These are phyloP conservation scores for Nettapus auritus DNA, from an alignment of 2,113 vertebrate species.

Conservation along the genomic window DNA sequence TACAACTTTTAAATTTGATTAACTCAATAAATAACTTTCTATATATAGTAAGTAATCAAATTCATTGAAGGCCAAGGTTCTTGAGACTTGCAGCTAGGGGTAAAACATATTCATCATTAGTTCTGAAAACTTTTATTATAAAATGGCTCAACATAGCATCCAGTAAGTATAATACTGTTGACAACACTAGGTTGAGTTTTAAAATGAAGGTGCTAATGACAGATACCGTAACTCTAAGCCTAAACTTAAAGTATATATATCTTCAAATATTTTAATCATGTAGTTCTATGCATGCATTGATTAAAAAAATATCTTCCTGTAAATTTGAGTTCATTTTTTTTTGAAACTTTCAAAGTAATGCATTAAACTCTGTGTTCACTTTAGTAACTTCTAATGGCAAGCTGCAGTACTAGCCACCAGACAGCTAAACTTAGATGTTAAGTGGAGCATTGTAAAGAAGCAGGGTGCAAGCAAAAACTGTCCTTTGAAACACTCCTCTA, in stretches of 20 bases:
- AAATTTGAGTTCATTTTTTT: background rate
- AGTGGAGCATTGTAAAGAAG: background rate
- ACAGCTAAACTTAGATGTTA: background rate
- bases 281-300: background rate
- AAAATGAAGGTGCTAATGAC: background rate
- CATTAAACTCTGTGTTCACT: background rate
- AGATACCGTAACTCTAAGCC: background rate
- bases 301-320: background rate
- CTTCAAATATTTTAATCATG: background rate
- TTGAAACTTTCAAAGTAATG: background rate
- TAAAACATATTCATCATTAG: background rate
- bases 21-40: background rate
- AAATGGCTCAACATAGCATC: too few species aligned
- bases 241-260: background rate
- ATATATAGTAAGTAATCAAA: background rate
- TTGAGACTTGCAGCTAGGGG: background rate
- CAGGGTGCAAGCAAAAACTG: background rate
- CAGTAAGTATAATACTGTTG: accelerated
- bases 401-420: background rate
- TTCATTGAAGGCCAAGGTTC: background rate
- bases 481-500: background rate
- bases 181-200: background rate
- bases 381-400: background rate
- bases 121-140: background rate
- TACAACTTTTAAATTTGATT: background rate